A percentile compares a stretch with the other conserved stretches of the same genome.
These are phyloP conservation scores for Helicoverpa armigera DNA, from an alignment of 1,140 invertebrate species.

Conservation along the genomic window DNA sequence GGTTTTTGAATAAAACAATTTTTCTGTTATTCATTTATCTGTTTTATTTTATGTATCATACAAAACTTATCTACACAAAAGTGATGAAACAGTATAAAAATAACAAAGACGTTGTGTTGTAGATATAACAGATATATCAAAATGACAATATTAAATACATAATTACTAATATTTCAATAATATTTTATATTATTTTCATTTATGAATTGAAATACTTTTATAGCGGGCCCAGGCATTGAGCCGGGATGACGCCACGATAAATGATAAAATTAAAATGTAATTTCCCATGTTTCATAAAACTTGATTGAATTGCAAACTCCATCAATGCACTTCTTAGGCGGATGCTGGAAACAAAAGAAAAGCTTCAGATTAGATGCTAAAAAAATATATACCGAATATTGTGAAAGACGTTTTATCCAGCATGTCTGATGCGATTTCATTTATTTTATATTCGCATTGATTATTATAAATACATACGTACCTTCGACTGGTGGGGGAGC, in stretches of 20 bases:
- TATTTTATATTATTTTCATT: neutral
- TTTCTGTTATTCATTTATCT: neutral
- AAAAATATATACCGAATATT: neutral
- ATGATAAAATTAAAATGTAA: too few relatives aligned
- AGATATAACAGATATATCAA: neutral
- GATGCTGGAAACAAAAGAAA: conserved; percentile 51
- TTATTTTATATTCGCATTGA: too few relatives aligned
- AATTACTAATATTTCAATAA: conserved; percentile 7
- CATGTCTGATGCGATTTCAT: too few relatives aligned
- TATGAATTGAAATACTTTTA: neutral
- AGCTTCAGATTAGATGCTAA: neutral
- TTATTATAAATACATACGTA: neutral
- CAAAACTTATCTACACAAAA: conserved; percentile 36
- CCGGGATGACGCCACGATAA: conserved; percentile 2
- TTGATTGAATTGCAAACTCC: neutral
- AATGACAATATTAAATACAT: neutral
- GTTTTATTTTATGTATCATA: conserved; percentile 23
- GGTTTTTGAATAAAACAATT: conserved; percentile 12
- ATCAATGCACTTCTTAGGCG: conserved; percentile 49
- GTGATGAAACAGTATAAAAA: conserved; percentile 34
- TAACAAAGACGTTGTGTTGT: conserved; percentile 18
- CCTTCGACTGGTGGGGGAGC: conserved; percentile 64
- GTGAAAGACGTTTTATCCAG: too few relatives aligned
- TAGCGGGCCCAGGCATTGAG: conserved; percentile 22
- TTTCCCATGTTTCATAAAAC: neutral